Percentiles rank a stretch among this genome's conserved stretches.
phyloP scores from a whole-genome alignment of 1,140 invertebrate species.

The Rhagoletis zephyria region DNA sequence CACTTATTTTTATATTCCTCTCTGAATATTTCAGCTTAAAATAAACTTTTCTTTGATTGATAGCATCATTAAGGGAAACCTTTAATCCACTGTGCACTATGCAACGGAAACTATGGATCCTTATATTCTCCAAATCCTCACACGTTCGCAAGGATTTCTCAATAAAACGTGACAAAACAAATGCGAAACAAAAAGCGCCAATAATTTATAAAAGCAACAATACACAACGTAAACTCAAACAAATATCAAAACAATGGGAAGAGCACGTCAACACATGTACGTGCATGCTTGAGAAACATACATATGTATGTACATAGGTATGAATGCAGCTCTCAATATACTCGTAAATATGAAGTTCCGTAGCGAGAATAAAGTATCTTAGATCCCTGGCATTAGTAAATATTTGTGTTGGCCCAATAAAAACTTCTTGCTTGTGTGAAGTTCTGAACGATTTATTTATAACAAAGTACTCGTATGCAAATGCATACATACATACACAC shows the following conservation, averaged over 20 bases:
- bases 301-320: neutral
- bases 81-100: too few relatives aligned
- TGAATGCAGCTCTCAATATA: neutral
- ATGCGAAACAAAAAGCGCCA: conserved; percentile 55
- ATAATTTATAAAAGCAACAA: neutral
- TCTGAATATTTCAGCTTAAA: too few relatives aligned
- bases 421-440: neutral
- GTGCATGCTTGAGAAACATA: neutral
- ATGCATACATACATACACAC: neutral
- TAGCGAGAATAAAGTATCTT: neutral
- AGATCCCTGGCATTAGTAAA: neutral
- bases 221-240: neutral
- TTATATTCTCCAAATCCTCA: neutral
- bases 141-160: conserved; percentile 54
- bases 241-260: neutral
- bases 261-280: neutral
- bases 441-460: neutral
- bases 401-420: neutral
- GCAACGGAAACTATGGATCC: neutral
- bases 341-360: neutral
- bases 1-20: too few relatives aligned
- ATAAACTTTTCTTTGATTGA: too few relatives aligned
- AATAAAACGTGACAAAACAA: conserved; percentile 60
- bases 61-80: too few relatives aligned
- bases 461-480: neutral